Evolutionary conservation across 2,113 vertebrate species (phyloP).

Genomic region (Boleophthalmus pectinirostris): DNA sequence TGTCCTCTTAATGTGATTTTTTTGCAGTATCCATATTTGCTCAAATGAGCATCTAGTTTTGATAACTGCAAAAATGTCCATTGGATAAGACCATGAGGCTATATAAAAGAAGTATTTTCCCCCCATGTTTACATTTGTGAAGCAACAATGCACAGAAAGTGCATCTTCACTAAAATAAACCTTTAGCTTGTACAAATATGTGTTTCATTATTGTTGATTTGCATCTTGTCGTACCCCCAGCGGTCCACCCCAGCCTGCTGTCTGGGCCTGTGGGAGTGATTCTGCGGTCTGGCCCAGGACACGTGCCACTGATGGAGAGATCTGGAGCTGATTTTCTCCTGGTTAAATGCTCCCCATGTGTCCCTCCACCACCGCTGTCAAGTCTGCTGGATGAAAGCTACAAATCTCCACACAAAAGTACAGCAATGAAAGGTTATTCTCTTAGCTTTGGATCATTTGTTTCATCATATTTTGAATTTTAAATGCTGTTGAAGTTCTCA

Average conservation of each 20-base stretch:
- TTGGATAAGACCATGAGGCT: too few relatives aligned
- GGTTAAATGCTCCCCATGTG: background rate
- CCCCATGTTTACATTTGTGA: too few relatives aligned
- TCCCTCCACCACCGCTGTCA: background rate
- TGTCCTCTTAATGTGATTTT: too few relatives aligned
- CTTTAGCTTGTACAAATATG: background rate
- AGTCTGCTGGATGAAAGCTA: background rate
- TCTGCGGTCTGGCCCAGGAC: background rate
- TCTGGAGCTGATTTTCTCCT: conserved; percentile 2
- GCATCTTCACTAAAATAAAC: too few relatives aligned
- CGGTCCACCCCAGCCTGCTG: background rate
- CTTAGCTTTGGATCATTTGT: background rate
- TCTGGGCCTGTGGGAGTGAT: background rate
- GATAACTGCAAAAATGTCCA: too few relatives aligned
- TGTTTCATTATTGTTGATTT: background rate
- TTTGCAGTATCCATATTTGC: too few relatives aligned
- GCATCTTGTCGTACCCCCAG: background rate
- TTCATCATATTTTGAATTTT: too few relatives aligned
- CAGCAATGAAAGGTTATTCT: background rate
- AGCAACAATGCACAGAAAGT: too few relatives aligned
- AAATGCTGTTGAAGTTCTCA: too few relatives aligned
- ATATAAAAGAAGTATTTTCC: too few relatives aligned
- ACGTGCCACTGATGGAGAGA: background rate
- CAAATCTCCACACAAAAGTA: background rate
- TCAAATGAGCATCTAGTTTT: too few relatives aligned